Evolutionary conservation across 2,888 invertebrate genomes (phyloP).

Genomic region (Pelosia muscerda): DNA sequence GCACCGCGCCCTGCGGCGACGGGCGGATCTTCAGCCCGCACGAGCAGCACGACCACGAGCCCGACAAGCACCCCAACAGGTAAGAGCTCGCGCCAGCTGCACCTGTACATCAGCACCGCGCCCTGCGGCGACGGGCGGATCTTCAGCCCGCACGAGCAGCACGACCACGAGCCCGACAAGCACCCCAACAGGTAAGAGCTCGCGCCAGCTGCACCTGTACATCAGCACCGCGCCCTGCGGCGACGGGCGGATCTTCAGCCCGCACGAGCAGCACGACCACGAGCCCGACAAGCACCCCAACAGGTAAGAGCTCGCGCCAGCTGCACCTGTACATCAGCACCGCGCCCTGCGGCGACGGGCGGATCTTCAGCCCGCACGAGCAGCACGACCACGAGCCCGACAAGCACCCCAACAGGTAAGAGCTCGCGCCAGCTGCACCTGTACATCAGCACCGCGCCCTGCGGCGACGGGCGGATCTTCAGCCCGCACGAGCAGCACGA

Average conservation of each 20-base stretch:
- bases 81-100: constrained; percentile 90
- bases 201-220: constrained; percentile 94
- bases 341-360: constrained; percentile 98
- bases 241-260: constrained; percentile 97
- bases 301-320: constrained; percentile 88
- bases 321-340: constrained; percentile 99
- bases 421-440: constrained; percentile 92
- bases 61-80: constrained; percentile 91
- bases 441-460: constrained; percentile 98
- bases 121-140: constrained; percentile 99
- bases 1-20: constrained; percentile 99
- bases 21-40: constrained; percentile 97
- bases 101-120: constrained; percentile 98
- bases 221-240: constrained; percentile 99
- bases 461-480: constrained; percentile 98
- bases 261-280: constrained; percentile 91
- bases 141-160: constrained; percentile 95
- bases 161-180: constrained; percentile 86
- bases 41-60: constrained; percentile 88
- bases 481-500: constrained; percentile 94
- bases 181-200: too few species aligned
- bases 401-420: too few species aligned
- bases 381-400: constrained; percentile 87
- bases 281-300: constrained; percentile 90
- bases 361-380: constrained; percentile 97